phyloP scores from a whole-genome alignment of 2,888 invertebrate species.

The Ochlodes sylvanus region DNA sequence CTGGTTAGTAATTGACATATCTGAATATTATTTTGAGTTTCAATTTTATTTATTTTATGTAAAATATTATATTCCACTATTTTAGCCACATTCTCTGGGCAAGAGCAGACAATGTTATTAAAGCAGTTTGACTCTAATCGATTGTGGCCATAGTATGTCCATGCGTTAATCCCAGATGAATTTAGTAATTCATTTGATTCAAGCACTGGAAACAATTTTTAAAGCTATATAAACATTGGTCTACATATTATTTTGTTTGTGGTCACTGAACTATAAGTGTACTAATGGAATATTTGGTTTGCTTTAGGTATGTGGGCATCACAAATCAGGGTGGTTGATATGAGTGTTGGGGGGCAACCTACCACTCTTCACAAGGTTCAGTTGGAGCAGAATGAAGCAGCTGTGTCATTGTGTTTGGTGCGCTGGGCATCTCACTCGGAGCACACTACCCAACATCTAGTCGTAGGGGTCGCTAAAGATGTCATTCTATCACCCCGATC shows the following conservation, averaged over 20 bases:
- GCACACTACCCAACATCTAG: slow-evolving; percentile 80
- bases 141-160: slow-evolving; percentile 76
- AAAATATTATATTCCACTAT: too few species aligned
- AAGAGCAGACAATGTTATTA: slow-evolving; percentile 69
- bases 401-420: slow-evolving; percentile 93
- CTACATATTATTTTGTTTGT: too few species aligned
- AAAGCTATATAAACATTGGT: too few species aligned
- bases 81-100: slow-evolving; percentile 81
- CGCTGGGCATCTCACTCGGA: slow-evolving; percentile 88
- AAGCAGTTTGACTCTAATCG: slow-evolving; percentile 79
- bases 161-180: slow-evolving; percentile 82
- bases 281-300: not conserved
- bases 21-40: not conserved
- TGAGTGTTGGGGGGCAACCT: slow-evolving; percentile 87
- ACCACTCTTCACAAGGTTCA: slow-evolving; percentile 91
- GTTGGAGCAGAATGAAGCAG: slow-evolving; percentile 98
- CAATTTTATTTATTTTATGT: too few species aligned
- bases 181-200: slow-evolving; percentile 79
- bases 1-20: slow-evolving; percentile 64
- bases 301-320: slow-evolving; percentile 97
- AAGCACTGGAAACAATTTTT: slow-evolving; percentile 70
- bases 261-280: too few species aligned
- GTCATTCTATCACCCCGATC: slow-evolving; percentile 94
- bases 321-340: slow-evolving; percentile 93
- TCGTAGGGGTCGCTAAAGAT: slow-evolving; percentile 97